These are phyloP conservation scores for Beris chalybata DNA, from an alignment of 2,888 invertebrate genomes.

Conservation along the genomic window DNA sequence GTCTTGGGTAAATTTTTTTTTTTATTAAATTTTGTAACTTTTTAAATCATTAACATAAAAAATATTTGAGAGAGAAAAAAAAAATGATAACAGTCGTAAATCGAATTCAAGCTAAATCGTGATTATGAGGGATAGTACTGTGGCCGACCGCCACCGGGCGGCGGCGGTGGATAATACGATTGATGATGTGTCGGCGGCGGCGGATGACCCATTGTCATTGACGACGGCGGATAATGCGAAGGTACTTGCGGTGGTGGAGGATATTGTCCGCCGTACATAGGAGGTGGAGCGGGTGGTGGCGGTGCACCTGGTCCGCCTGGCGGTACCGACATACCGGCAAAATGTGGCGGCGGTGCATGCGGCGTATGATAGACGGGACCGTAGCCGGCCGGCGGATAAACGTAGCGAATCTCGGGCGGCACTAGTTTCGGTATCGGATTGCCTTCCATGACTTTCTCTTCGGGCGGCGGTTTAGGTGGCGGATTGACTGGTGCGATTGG, in stretches of 20 bases:
- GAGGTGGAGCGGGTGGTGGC: slow-evolving; percentile 47
- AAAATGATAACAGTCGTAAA: not conserved
- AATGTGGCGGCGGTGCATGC: slow-evolving; percentile 40
- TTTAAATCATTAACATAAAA: not conserved
- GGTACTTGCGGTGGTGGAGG: slow-evolving; percentile 56
- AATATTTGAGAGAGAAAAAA: not conserved
- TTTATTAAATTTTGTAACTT: not conserved
- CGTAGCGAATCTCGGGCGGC: slow-evolving; percentile 39
- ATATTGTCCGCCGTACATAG: slow-evolving; percentile 54
- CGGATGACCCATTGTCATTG: slow-evolving; percentile 26
- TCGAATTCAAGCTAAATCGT: not conserved
- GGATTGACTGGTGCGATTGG: slow-evolving; percentile 13
- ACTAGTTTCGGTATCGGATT: slow-evolving; percentile 41
- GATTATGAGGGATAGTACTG: slow-evolving; percentile 25
- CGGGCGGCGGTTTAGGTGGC: slow-evolving; percentile 12
- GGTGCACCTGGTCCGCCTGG: slow-evolving; percentile 42
- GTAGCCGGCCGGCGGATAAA: slow-evolving; percentile 58
- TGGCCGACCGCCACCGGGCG: slow-evolving; percentile 19
- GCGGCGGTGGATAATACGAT: slow-evolving; percentile 25
- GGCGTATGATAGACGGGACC: slow-evolving; percentile 52
- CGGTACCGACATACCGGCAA: slow-evolving; percentile 7
- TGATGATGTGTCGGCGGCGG: slow-evolving; percentile 34
- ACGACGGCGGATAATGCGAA: slow-evolving; percentile 15
- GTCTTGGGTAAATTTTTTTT: not conserved
- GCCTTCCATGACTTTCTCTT: slow-evolving; percentile 34